Evolutionary conservation across 1,140 invertebrate genomes (phyloP).

Genomic region (Hycleus cichorii): DNA sequence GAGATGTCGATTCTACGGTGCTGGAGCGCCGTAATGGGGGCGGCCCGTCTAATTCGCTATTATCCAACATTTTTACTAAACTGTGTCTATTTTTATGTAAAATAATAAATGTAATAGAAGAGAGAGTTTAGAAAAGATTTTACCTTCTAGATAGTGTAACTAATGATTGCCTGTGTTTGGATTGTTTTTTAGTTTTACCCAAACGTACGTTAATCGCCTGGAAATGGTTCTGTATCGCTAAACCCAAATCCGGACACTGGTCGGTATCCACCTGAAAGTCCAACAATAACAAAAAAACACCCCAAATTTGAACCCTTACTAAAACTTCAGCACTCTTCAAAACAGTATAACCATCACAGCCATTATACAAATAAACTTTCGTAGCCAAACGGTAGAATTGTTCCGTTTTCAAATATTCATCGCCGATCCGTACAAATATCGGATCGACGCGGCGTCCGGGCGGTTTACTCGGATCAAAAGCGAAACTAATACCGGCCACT

Average conservation of each 20-base stretch:
- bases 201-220: constrained; percentile 71
- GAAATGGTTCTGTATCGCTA: constrained; percentile 83
- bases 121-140: background rate
- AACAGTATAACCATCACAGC: constrained; percentile 80
- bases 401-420: constrained; percentile 67
- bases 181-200: constrained; percentile 59
- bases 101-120: background rate
- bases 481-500: constrained; percentile 75
- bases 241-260: constrained; percentile 71
- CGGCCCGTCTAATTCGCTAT: constrained; percentile 57
- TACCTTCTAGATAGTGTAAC: constrained; percentile 69
- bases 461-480: constrained; percentile 70
- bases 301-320: background rate
- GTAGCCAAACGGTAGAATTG: constrained; percentile 71
- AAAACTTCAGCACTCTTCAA: constrained; percentile 60
- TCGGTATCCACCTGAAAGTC: constrained; percentile 55
- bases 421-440: constrained; percentile 69
- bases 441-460: constrained; percentile 62
- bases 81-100: constrained; percentile 50
- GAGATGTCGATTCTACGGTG: constrained; percentile 27
- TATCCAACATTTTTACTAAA: constrained; percentile 66
- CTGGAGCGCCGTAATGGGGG: constrained; percentile 51
- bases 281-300: too few species aligned
- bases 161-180: constrained; percentile 75
- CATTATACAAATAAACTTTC: constrained; percentile 70